phyloP scores from a whole-genome alignment of 2,113 vertebrate species.

The Quiscalus mexicanus region DNA sequence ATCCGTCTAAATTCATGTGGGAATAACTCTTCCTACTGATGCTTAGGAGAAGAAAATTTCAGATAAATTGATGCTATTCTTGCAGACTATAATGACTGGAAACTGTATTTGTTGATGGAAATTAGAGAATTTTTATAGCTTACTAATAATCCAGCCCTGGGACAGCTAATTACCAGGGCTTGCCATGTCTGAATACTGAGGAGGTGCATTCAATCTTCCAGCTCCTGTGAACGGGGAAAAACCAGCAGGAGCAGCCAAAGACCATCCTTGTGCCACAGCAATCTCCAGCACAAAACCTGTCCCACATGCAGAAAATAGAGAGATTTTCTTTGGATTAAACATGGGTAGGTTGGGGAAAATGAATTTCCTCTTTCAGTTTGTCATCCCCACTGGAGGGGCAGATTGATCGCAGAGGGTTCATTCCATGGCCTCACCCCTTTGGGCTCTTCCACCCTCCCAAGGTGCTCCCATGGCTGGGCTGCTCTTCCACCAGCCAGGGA shows the following conservation, averaged over 20 bases:
- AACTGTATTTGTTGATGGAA: slow-evolving; percentile 61
- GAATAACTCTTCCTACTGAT: slow-evolving; percentile 58
- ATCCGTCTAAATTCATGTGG: slow-evolving; percentile 62
- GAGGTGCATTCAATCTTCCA: background rate
- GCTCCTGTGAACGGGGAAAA: background rate
- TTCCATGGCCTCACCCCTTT: background rate
- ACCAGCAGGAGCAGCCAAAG: background rate
- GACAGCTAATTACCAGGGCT: slow-evolving; percentile 49
- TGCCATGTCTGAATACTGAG: slow-evolving; percentile 40
- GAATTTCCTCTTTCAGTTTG: background rate
- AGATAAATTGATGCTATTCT: slow-evolving; percentile 44
- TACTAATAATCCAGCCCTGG: slow-evolving; percentile 52
- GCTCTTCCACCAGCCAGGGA: background rate
- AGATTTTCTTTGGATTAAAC: background rate
- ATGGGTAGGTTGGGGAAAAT: background rate
- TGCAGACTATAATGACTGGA: slow-evolving; percentile 44
- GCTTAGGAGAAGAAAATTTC: slow-evolving; percentile 56
- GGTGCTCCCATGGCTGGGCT: background rate
- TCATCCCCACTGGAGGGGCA: background rate
- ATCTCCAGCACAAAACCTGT: background rate
- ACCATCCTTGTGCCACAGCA: background rate
- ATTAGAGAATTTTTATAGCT: slow-evolving; percentile 45
- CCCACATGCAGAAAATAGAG: background rate
- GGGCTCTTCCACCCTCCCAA: background rate
- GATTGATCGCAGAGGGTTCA: background rate